Base-by-base conservation (phyloP, 30 jellyfish, hydroid and myxozoan species). In the Turritopsis rubra region DNA sequence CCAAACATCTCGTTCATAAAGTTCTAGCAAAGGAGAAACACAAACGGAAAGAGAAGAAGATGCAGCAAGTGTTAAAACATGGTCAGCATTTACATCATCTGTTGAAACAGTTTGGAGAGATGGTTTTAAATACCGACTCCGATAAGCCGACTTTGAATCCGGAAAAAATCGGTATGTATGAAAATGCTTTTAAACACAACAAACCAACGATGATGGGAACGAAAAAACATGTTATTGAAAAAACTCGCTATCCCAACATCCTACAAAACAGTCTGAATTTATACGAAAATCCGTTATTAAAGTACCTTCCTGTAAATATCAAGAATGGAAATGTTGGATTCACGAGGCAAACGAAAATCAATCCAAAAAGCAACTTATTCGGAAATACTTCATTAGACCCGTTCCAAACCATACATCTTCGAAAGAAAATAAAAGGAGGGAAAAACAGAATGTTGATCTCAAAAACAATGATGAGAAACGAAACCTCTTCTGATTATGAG, bases 121-220 rank as follows among this genome's bases (percentile, higher is more conserved):
- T 27, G 77, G 77, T 27, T 0, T 17, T 27, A n/a, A n/a, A 68
- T 0, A 68, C 30, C 29, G 72, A 30, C 18, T 19, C 73, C 30
- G 30, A 29, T 24, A 80, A 80, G 28, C 83, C 83, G 0, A 52
- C 87, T 16, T 29, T 80, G 13, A 80, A 80, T 29, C 87, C 87
- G 1, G 87, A 80, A 27, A 27, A 80, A 54, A 65, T 80, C 54
- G 87, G 87, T 1, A 21, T 18, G 28, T 28, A 53, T 65, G 80
- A 65, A 26, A 53, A 80, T 52, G 87, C 52, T 0, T 19, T 22
- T 21, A 80, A 80, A 53, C 77, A 17, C 30, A 68, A 68, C 28
- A 23, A 22, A 9, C 87, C 87, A 80, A 80, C 87, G 41, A 68
- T 80, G 22, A 21, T 68, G 1, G 87, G 87, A 21, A 80, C 87